These are phyloP conservation scores for Machimus atricapillus DNA, from an alignment of 2,888 invertebrate species.

Conservation along the genomic window DNA sequence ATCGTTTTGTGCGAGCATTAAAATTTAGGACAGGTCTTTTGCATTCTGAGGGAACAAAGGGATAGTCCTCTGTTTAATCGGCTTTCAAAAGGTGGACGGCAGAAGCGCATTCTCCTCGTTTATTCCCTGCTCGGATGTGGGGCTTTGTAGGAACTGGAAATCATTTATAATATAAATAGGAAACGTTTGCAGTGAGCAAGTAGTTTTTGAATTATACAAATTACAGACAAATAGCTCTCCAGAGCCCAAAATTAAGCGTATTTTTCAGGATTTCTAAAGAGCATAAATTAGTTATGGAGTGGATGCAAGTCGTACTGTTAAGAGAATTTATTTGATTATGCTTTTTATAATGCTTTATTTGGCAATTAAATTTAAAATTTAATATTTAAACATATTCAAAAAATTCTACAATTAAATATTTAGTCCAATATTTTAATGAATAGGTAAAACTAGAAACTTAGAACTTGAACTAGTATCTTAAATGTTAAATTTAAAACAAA, in stretches of 20 bases:
- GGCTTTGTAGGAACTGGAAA: not conserved
- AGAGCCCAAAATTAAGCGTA: not conserved
- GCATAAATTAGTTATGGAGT: not conserved
- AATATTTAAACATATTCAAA: too few relatives aligned
- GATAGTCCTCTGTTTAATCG: not conserved
- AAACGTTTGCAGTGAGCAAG: not conserved
- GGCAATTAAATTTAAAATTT: too few relatives aligned
- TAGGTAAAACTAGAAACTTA: too few relatives aligned
- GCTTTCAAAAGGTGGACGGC: not conserved
- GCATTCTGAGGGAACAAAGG: not conserved
- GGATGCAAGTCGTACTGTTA: not conserved
- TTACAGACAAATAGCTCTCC: not conserved
- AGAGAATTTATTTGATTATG: too few relatives aligned
- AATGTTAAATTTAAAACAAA: too few relatives aligned
- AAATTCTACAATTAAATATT: too few relatives aligned
- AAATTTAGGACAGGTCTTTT: not conserved
- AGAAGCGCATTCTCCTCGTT: not conserved
- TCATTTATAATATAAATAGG: not conserved
- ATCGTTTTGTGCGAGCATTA: not conserved
- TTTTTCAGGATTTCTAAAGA: not conserved
- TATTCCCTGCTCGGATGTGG: not conserved
- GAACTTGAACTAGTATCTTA: too few relatives aligned
- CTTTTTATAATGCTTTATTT: too few relatives aligned
- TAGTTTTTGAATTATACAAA: not conserved
- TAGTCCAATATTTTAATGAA: too few relatives aligned